These are phyloP conservation scores for Drosophila athabasca DNA, from an alignment of 1,140 invertebrate species.

Conservation along the genomic window DNA sequence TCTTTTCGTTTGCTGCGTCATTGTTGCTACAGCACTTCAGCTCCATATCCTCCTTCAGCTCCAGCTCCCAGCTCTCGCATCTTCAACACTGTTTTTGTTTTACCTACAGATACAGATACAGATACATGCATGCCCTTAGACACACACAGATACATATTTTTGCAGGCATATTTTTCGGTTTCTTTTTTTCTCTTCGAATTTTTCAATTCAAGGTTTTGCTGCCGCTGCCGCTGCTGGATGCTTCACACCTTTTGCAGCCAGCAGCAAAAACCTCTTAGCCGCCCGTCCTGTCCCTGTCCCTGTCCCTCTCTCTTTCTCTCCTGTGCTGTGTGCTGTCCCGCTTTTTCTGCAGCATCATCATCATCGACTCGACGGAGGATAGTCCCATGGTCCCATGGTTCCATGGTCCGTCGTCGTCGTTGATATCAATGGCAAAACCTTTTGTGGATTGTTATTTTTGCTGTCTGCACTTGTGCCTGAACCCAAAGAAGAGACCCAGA, in stretches of 20 bases:
- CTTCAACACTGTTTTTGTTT: too few relatives aligned
- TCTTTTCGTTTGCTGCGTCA: constrained; percentile 33
- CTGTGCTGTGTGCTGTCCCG: not conserved
- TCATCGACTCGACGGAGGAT: too few relatives aligned
- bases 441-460: constrained; percentile 64
- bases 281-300: not conserved
- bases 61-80: too few relatives aligned
- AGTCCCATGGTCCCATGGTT: not conserved
- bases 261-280: constrained; percentile 8
- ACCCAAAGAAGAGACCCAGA: constrained; percentile 1
- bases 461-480: constrained; percentile 63
- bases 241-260: constrained; percentile 57
- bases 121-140: not conserved
- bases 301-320: not conserved
- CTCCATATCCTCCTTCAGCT: too few relatives aligned
- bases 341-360: constrained; percentile 34
- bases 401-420: constrained; percentile 3
- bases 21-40: constrained; percentile 47
- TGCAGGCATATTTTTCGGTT: constrained; percentile 37
- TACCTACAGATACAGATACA: too few relatives aligned
- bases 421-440: constrained; percentile 69
- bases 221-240: constrained; percentile 1
- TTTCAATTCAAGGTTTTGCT: constrained; percentile 75
- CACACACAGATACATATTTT: constrained; percentile 22
- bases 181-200: constrained; percentile 60